These are phyloP conservation scores for Chironomus striatipennis DNA, from an alignment of 1,140 invertebrate species.

Conservation along the genomic window DNA sequence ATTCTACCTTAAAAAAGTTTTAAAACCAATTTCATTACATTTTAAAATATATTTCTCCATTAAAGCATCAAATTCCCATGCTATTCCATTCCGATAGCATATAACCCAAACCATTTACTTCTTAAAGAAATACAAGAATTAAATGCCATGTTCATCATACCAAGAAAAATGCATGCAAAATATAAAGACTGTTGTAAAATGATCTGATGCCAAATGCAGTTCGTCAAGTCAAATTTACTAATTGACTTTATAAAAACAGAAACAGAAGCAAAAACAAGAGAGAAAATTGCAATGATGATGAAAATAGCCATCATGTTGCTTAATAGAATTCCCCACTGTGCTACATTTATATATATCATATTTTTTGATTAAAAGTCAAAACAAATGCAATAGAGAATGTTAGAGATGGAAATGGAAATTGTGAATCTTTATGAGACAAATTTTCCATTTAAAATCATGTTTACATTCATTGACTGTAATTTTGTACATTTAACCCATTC, in stretches of 20 bases:
- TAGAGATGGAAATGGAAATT: background rate
- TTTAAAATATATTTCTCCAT: no score
- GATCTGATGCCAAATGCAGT: background rate
- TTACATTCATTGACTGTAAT: no score
- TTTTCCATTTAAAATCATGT: background rate
- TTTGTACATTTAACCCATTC: background rate
- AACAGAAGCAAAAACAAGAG: background rate
- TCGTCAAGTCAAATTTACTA: background rate
- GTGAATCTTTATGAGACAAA: slow-evolving; percentile 8
- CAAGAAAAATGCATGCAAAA: background rate
- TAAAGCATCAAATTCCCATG: no score
- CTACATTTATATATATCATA: background rate
- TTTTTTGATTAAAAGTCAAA: slow-evolving; percentile 14
- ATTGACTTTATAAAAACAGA: background rate
- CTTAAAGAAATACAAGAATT: no score
- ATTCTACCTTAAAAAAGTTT: no score
- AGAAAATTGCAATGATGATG: background rate
- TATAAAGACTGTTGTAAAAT: background rate
- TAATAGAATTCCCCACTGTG: background rate
- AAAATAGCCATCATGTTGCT: background rate
- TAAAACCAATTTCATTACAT: no score
- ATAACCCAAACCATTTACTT: no score
- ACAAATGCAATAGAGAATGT: background rate
- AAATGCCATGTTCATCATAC: no score
- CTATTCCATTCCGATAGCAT: no score